Base-by-base conservation (phyloP, 2,888 invertebrate genomes). In the Mycalesis mineus region DNA sequence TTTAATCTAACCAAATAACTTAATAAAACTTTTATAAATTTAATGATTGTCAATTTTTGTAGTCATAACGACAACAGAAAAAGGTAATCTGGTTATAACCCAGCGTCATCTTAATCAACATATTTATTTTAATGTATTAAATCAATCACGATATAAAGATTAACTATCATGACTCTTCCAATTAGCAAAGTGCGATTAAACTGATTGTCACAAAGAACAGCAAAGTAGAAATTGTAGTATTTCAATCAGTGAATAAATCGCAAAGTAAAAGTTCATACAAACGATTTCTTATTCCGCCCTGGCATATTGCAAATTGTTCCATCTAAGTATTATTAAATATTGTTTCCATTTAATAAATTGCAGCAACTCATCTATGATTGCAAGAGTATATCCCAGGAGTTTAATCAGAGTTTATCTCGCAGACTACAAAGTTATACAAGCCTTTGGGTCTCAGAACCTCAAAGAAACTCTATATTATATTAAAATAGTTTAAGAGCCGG, bases 401-500 rank as follows among this genome's bases (percentile, higher is more conserved):
- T 55, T 61, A 55, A 61, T 57, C 51, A 55, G 51, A 55, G 48
- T 58, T 58, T 51, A 58, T 57, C 51, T 52, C 49, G 40, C 60
- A 39, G 60, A 61, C 61, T 58, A 45, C 55, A 45, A 53, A 53
- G 37, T 22, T 52, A 48, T 48, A 55, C 48, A 45, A 41, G 31
- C 50, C 40, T 52, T 55, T 39, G 55, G 54, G 41, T 60, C 37
- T 42, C 47, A 47, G 50, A 56, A 60, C 51, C 55, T 58, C 58
- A 61, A 61, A 61, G 58, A 58, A 58, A 52, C 55, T 40, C 33
- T 39, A 61, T 61, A 61, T 61, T 61, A 61, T 61, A 61, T 61
- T 60, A 59, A 63, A 62, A 55, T 57, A 60, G 57, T 62, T 59
- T 55, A 52, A 52, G 50, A 58, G 41, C 49, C 54, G 57, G 61